phyloP scores from a whole-genome alignment of 2,797 vertebrate genomes.

The Erethizon dorsatum region DNA sequence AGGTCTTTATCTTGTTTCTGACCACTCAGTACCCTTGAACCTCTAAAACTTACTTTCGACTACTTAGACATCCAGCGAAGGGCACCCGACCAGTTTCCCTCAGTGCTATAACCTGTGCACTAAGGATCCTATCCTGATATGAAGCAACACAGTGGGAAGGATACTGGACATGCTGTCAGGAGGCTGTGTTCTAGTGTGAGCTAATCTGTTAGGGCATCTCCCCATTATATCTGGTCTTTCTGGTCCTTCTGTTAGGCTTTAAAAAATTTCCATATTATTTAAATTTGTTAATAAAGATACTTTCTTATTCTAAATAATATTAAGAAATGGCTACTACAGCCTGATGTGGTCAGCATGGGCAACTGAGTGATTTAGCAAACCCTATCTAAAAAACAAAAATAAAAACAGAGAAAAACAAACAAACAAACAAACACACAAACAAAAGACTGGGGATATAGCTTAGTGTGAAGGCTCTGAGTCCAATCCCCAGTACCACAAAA shows the following conservation, averaged over 20 bases:
- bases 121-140: not conserved
- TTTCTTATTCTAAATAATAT: not conserved
- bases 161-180: not conserved
- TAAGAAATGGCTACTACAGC: not conserved
- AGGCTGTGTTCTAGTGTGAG: not conserved
- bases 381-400: not conserved
- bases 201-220: not conserved
- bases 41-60: not conserved
- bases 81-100: not conserved
- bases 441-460: not conserved
- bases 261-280: slow-evolving; percentile 1
- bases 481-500: not conserved
- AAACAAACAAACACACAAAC: not conserved
- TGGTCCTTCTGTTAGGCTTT: not conserved
- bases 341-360: not conserved
- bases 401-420: not conserved
- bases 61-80: not conserved
- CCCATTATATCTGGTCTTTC: not conserved
- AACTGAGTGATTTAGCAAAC: not conserved
- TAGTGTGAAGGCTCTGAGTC: not conserved
- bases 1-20: not conserved
- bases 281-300: not conserved
- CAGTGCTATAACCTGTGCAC: not conserved
- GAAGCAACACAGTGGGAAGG: not conserved
- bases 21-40: not conserved